These are phyloP conservation scores for Riparia riparia DNA, from an alignment of 2,113 vertebrate genomes.

Conservation along the genomic window DNA sequence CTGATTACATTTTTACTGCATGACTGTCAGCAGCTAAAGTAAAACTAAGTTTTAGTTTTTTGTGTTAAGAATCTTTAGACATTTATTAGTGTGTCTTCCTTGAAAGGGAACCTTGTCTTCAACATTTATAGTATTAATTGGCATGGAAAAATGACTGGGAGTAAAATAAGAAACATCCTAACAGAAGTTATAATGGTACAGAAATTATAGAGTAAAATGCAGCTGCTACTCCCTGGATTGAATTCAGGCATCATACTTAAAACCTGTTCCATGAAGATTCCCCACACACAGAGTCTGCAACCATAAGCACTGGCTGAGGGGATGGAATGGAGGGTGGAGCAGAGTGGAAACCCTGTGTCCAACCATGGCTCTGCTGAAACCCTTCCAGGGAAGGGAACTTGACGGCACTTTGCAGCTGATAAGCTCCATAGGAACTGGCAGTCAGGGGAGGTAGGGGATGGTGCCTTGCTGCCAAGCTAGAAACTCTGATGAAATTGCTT, in stretches of 20 bases:
- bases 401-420: too few relatives aligned
- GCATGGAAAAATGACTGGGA: neutral
- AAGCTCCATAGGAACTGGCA: too few relatives aligned
- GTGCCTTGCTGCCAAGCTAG: neutral
- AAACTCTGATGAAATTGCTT: neutral
- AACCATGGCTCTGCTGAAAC: too few relatives aligned
- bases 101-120: neutral
- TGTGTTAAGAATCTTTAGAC: neutral
- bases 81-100: neutral
- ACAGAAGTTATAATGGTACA: neutral
- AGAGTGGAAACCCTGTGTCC: too few relatives aligned
- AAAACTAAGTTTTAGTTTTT: neutral
- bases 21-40: neutral
- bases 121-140: neutral
- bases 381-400: too few relatives aligned
- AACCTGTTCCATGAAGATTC: neutral
- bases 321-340: too few relatives aligned
- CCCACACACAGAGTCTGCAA: rapidly evolving
- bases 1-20: neutral
- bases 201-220: neutral
- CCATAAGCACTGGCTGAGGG: too few relatives aligned
- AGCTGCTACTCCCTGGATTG: neutral
- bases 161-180: too few relatives aligned
- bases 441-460: too few relatives aligned
- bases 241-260: rapidly evolving